Percentiles rank a stretch among this genome's conserved stretches.
These are phyloP conservation scores for Rhinatrema bivittatum DNA, from an alignment of 2,797 vertebrate genomes.

Conservation along the genomic window DNA sequence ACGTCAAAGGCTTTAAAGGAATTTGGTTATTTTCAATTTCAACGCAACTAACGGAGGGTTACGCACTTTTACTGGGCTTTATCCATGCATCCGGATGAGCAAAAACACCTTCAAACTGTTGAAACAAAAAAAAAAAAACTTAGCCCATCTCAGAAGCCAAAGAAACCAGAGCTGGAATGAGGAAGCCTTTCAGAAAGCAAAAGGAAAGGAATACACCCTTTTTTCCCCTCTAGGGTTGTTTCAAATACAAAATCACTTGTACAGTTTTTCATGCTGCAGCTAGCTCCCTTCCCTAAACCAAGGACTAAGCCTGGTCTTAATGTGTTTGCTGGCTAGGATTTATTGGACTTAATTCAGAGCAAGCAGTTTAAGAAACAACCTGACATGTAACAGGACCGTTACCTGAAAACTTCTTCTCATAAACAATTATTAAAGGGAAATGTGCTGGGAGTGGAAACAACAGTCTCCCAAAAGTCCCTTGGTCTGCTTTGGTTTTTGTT, in stretches of 20 bases:
- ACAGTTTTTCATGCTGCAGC: slow-evolving; percentile 7
- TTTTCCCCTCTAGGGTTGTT: background rate
- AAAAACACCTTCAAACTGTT: slow-evolving; percentile 27
- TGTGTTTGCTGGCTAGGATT: slow-evolving; percentile 7
- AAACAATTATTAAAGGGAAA: slow-evolving; percentile 22
- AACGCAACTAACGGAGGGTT: slow-evolving; percentile 34
- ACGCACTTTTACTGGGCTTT: slow-evolving; percentile 25
- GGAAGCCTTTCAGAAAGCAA: slow-evolving; percentile 3
- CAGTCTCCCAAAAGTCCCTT: background rate
- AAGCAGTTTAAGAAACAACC: slow-evolving; percentile 13
- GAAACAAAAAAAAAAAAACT: slow-evolving; percentile 11
- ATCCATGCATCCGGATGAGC: slow-evolving; percentile 14
- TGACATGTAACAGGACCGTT: slow-evolving; percentile 8
- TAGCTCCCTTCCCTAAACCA: slow-evolving; percentile 8
- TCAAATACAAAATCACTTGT: background rate
- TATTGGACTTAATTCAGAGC: slow-evolving; percentile 7
- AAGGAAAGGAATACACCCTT: background rate
- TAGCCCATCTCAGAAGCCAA: slow-evolving; percentile 17
- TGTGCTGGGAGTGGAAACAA: background rate
- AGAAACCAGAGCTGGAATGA: slow-evolving; percentile 10
- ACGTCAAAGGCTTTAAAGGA: slow-evolving; percentile 55
- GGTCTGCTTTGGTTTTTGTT: background rate
- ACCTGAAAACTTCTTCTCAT: slow-evolving; percentile 13
- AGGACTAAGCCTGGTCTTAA: background rate
- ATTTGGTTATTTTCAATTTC: slow-evolving; percentile 25